phyloP scores from a whole-genome alignment of 1,140 invertebrate species.

The Habropoda laboriosa region DNA sequence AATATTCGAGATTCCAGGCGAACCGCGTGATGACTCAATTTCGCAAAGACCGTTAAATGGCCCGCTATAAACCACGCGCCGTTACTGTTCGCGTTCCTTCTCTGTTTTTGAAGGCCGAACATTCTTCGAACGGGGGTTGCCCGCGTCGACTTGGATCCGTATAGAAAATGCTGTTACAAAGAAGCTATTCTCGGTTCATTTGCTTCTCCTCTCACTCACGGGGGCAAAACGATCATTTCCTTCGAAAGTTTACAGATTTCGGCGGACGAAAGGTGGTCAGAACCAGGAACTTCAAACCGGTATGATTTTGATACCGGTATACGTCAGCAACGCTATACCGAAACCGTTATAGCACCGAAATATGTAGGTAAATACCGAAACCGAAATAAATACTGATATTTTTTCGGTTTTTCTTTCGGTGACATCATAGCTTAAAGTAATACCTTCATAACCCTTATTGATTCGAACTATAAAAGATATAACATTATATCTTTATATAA shows the following conservation, averaged over 20 bases:
- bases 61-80: slow-evolving; percentile 74
- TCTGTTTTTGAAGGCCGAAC: slow-evolving; percentile 79
- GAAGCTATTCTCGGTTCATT: slow-evolving; percentile 43
- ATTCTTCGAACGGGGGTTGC: slow-evolving; percentile 74
- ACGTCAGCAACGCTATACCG: no score
- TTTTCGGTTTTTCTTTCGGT: no score
- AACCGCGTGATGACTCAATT: slow-evolving; percentile 83
- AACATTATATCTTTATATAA: no score
- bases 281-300: no score
- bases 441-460: no score
- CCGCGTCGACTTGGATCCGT: slow-evolving; percentile 53
- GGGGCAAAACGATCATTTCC: background rate
- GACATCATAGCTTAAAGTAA: no score
- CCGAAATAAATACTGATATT: no score
- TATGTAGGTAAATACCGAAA: no score
- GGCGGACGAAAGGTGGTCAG: no score
- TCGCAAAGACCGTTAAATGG: slow-evolving; percentile 81
- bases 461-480: no score
- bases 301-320: no score
- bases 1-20: slow-evolving; percentile 82
- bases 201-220: background rate
- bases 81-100: slow-evolving; percentile 67
- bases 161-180: slow-evolving; percentile 45
- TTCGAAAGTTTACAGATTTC: background rate
- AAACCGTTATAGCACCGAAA: no score